Percentiles rank a stretch among this genome's conserved stretches.
Evolutionary conservation across 2,888 invertebrate species (phyloP).

Genomic region (Sturmia bella): DNA sequence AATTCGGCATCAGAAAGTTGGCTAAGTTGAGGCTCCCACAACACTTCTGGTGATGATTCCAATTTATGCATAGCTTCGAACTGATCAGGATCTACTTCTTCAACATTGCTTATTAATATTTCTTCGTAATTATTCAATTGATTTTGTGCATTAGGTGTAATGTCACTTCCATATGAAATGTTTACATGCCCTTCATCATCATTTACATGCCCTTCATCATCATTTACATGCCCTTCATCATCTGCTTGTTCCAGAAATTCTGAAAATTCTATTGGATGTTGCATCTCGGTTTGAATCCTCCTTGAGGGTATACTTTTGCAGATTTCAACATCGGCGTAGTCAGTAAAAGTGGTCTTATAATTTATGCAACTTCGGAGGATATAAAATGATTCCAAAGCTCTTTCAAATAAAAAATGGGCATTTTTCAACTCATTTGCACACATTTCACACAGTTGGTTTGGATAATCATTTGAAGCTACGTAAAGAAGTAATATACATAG

Average conservation of each 20-base stretch:
- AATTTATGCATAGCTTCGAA: slow-evolving; percentile 7
- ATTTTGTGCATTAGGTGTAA: background rate
- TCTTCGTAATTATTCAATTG: background rate
- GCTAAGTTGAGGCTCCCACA: background rate
- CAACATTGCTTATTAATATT: background rate
- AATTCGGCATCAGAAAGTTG: background rate
- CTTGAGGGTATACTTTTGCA: no score
- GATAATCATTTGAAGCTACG: slow-evolving; percentile 32
- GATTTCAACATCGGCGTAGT: no score
- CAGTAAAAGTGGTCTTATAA: no score
- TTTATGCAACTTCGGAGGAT: background rate
- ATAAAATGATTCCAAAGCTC: slow-evolving; percentile 20
- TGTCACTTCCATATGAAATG: background rate
- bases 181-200: no score
- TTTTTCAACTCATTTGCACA: slow-evolving; percentile 37
- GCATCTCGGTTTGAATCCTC: no score
- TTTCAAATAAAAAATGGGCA: slow-evolving; percentile 40
- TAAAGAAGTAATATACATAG: no score
- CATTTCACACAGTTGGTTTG: slow-evolving; percentile 13
- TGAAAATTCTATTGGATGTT: no score
- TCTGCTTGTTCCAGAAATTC: no score
- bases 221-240: no score
- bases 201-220: no score
- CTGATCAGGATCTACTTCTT: background rate
- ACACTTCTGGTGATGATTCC: background rate